Conservation (phyloP, 2,797 vertebrate species). For the Coluber constrictor region DNA sequence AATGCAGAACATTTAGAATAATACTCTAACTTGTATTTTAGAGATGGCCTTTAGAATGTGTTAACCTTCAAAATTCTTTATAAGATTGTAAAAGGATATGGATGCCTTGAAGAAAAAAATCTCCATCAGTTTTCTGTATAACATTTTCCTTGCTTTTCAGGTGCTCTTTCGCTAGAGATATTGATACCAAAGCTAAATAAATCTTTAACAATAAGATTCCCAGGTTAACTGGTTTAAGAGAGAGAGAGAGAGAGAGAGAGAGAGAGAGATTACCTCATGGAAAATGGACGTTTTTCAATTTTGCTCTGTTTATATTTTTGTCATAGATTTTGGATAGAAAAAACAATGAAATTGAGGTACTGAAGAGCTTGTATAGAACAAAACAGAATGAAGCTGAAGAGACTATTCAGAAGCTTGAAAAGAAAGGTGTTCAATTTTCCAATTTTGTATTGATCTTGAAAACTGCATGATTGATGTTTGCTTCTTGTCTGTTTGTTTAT, state of each 20-base stretch:
- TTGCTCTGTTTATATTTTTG: constrained; percentile 29
- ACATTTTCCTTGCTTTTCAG: not conserved
- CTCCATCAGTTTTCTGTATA: constrained; percentile 10
- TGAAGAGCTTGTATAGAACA: constrained; percentile 79
- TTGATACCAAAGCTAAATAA: not conserved
- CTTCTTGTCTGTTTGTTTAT: not conserved
- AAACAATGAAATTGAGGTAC: constrained; percentile 87
- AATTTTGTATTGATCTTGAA: constrained; percentile 18
- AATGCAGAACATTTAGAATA: constrained; percentile 15
- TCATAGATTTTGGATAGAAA: constrained; percentile 90
- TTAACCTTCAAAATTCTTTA: constrained; percentile 16
- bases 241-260: not conserved
- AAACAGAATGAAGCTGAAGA: constrained; percentile 88
- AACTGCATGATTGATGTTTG: not conserved
- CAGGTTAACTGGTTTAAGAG: not conserved
- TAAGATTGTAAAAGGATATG: constrained; percentile 8
- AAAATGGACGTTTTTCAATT: not conserved
- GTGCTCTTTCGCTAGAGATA: not conserved
- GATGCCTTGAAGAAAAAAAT: constrained; percentile 13
- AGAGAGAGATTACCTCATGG: not conserved
- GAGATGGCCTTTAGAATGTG: constrained; percentile 9
- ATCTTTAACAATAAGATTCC: not conserved
- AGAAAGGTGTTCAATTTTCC: constrained; percentile 79
- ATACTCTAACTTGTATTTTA: constrained; percentile 20
- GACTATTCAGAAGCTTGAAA: constrained; percentile 83